phyloP scores from a whole-genome alignment of 2,797 vertebrate genomes.

The Mallotus villosus region DNA sequence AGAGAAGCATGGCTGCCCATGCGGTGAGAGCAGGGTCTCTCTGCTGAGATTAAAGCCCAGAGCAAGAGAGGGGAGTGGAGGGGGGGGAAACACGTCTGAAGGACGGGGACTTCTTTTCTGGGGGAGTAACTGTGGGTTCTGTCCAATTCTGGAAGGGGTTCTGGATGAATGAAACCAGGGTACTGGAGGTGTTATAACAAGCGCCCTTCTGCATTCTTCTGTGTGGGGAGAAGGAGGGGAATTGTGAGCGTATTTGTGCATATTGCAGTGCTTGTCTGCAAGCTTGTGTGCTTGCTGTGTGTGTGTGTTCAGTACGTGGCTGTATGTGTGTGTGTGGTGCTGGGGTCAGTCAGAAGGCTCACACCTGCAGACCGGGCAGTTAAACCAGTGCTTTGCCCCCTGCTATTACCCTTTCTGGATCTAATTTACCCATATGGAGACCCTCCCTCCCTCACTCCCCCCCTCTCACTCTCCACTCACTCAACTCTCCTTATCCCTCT shows the following conservation, averaged over 20 bases:
- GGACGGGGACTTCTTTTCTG: no score
- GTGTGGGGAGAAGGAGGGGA: not conserved
- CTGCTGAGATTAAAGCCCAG: not conserved
- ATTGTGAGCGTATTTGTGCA: constrained; percentile 19
- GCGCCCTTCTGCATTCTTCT: no score
- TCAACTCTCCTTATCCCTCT: not conserved
- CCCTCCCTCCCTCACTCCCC: constrained; percentile 7
- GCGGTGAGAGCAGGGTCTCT: not conserved
- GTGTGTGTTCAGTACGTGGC: constrained; percentile 1
- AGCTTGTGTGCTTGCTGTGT: constrained; percentile 1
- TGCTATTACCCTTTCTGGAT: constrained; percentile 70
- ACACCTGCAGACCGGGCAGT: constrained; percentile 70
- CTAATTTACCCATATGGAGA: constrained; percentile 68
- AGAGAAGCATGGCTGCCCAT: not conserved
- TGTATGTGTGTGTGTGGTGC: constrained; percentile 30
- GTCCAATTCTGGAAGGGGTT: no score
- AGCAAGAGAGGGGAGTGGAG: not conserved
- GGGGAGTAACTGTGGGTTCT: no score
- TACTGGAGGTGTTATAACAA: no score
- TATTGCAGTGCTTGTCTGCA: constrained; percentile 28
- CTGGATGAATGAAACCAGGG: no score
- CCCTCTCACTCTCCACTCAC: not conserved
- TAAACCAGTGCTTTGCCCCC: constrained; percentile 67
- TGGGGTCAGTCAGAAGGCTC: constrained; percentile 62
- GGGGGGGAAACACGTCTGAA: no score